These are phyloP conservation scores for Macaria liturata DNA, from an alignment of 2,888 invertebrate species.

Conservation along the genomic window DNA sequence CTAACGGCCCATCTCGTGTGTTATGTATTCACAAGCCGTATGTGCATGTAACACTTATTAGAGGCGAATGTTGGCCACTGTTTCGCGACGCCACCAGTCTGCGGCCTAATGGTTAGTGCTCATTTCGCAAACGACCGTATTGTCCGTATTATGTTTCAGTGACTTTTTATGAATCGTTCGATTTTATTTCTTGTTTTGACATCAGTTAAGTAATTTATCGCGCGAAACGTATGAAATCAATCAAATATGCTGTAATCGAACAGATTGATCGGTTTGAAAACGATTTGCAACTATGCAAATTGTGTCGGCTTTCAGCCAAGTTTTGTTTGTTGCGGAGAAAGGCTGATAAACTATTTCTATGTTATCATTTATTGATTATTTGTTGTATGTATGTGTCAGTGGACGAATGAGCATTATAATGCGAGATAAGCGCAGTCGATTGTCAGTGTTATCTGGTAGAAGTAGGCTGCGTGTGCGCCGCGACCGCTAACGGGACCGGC, in stretches of 20 bases:
- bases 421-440: constrained; percentile 50
- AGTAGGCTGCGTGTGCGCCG: constrained; percentile 63
- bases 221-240: background rate
- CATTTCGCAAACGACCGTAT: constrained; percentile 38
- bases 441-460: constrained; percentile 62
- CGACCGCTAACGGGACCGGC: constrained; percentile 66
- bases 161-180: constrained; percentile 22
- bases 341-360: too few relatives aligned
- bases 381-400: too few relatives aligned
- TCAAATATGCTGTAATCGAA: background rate
- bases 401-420: constrained; percentile 1
- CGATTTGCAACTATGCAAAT: background rate
- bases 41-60: constrained; percentile 59
- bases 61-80: constrained; percentile 50
- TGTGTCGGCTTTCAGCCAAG: background rate
- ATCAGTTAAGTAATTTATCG: constrained; percentile 5
- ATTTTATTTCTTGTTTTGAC: constrained; percentile 15
- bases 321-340: too few relatives aligned
- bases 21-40: constrained; percentile 60
- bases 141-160: constrained; percentile 19
- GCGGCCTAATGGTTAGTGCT: constrained; percentile 36
- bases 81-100: constrained; percentile 45
- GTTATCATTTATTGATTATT: too few relatives aligned
- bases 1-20: constrained; percentile 65
- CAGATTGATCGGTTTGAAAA: too few relatives aligned